Base-by-base conservation (phyloP, 2,888 invertebrate species). In the Epinotia nisella region DNA sequence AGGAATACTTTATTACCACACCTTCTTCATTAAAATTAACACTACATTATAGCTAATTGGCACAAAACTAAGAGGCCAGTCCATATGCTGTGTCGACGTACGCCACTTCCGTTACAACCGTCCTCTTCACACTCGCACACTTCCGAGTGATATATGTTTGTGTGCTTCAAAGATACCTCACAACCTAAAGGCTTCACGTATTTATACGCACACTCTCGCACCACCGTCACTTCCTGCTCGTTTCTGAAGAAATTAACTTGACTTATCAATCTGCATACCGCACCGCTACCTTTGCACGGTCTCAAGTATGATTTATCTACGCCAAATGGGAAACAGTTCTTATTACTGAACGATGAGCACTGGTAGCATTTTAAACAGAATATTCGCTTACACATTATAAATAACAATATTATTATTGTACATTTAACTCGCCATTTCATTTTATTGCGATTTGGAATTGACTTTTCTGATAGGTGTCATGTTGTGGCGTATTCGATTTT, bases 151-250 rank as follows among this genome's bases (percentile, higher is more conserved):
- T 92, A 91, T 75, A 91, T 70, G 21, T 82, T 80, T 74, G 85
- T 87, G 77, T 88, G 90, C 71, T 86, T 87, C 0, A 9, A 4
- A 41, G 92, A 92, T 56, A 80, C 81, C 9, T 75, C 75, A 74
- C 92, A 92, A 15, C 75, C 76, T 1, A 89, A 55, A 0, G 87
- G 86, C 19, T 80, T 75, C 2, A 78, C 76, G 77, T 91, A 88
- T 0, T 85, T 66, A 68, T 89, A 89, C 1, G 92, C 92, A 78
- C 93, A 93, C 77, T 92, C 92, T 51, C 93, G 81, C 35, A 92
- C 49, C 2, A 92, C 75, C 0, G 80, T 78, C 2, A 88, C 78
- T 15, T 91, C 89, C 76, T 87, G 86, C 0, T 80, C 79, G 0
- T 79, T 72, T 2, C 85, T 86, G 75, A 92, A 92, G 59, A 87